Base-by-base conservation (phyloP, 2,797 vertebrate genomes). In the Dermochelys coriacea region DNA sequence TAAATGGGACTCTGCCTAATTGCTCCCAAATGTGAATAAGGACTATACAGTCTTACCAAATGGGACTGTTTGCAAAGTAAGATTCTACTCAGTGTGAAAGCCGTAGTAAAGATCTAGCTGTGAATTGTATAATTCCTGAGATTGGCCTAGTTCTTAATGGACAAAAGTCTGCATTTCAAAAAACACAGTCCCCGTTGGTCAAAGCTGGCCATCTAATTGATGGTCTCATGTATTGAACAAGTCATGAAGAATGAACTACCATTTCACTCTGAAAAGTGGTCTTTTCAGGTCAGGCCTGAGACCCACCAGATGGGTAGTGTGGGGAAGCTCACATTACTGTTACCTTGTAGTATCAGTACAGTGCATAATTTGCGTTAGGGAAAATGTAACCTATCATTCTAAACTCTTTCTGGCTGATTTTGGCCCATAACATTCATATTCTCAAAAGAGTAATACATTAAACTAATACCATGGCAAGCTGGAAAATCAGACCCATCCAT, bases 231-330 rank as follows among this genome's bases (percentile, higher is more conserved):
- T 47, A 59, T 34, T 21, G 80, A 57, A 12, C 4, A 19, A 79
- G 1, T 2, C 27, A 23, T 31, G 41, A 86, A 12, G 7, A 80
- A 2, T 6, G 55, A 8, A 4, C 16, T 57, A 34, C 2, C 1
- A 55, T 88, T 49, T 77, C 47, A 49, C 47, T 77, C 14, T 14
- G 7, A 47, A 45, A 75, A 25, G 12, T 47, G 71, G 41, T 29
- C 25, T 47, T 77, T 77, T 47, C 15, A 49, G 15, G 27, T 49
- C 25, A 47, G 45, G 45, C 8, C 74, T 77, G 45, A 77, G 41
- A 27, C 27, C 8, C 25, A 29, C 15, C 25, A 10, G 14, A 49
- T 29, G 29, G 59, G 68, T 23, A 41, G 37, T 25, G 21, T 41
- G 68, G 11, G 11, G 64, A 68, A 68, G 64, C 19, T 68, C 5